phyloP scores from a whole-genome alignment of 2,797 vertebrate genomes.

The Varecia variegata region DNA sequence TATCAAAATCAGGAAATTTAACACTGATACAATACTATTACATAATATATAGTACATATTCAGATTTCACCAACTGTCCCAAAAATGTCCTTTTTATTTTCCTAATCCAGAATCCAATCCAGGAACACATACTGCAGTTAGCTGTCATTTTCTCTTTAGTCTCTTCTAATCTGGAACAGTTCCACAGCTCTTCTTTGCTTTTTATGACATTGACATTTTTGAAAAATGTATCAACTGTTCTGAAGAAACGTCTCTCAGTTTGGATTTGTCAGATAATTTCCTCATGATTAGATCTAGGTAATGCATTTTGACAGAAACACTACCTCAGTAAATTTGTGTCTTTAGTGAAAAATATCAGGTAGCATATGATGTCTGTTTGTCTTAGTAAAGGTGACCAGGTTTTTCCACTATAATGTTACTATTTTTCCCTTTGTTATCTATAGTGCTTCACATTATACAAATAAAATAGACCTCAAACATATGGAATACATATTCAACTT shows the following conservation, averaged over 20 bases:
- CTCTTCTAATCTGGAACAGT: background rate
- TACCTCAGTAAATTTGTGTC: background rate
- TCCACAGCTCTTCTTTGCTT: background rate
- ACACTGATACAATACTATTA: background rate
- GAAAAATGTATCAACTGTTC: background rate
- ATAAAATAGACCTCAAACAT: background rate
- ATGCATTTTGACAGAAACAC: background rate
- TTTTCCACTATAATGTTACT: background rate
- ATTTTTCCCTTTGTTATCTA: background rate
- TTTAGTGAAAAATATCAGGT: background rate
- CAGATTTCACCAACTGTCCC: background rate
- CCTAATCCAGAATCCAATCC: background rate
- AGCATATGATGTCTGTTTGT: background rate
- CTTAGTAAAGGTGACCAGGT: background rate
- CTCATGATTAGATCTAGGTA: background rate
- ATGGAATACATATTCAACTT: constrained; percentile 26
- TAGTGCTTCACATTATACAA: background rate
- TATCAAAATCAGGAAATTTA: background rate
- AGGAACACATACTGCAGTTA: background rate
- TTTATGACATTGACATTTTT: background rate
- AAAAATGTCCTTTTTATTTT: background rate
- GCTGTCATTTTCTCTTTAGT: background rate
- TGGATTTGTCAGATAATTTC: background rate
- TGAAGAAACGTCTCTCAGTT: background rate
- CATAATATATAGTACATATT: background rate